Conservation (phyloP, 1,140 invertebrate species). For the Colletes gigas region DNA sequence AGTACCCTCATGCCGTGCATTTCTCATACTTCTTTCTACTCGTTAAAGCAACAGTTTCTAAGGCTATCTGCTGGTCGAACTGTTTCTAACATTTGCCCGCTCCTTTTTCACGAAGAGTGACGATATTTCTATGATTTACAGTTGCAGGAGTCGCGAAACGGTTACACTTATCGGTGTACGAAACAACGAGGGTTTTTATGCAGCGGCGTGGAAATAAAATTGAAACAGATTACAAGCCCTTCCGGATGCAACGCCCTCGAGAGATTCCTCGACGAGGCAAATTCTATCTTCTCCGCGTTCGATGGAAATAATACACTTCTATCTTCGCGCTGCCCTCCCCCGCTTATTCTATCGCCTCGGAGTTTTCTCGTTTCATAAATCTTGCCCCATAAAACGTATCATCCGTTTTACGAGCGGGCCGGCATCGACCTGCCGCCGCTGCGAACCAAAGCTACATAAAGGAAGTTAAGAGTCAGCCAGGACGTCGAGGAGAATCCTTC, state of each 20-base stretch:
- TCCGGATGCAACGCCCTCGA: background rate
- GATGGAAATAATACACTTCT: conserved; percentile 42
- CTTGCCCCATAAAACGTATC: conserved; percentile 52
- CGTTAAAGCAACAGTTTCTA: no score
- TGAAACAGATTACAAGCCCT: conserved; percentile 21
- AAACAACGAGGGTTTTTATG: no score
- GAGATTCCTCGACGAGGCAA: background rate
- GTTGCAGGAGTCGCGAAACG: no score
- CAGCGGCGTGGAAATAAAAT: conserved; percentile 1
- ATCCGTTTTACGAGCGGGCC: conserved; percentile 51
- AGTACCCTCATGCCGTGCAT: background rate
- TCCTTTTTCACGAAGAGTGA: no score
- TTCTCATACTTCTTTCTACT: no score
- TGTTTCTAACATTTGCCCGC: no score
- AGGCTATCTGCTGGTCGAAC: no score
- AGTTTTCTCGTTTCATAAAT: conserved; percentile 57
- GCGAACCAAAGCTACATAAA: conserved; percentile 28
- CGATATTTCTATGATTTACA: no score
- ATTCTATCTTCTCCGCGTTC: background rate
- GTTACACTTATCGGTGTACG: no score
- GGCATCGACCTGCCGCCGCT: background rate
- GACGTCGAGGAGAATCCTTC: background rate
- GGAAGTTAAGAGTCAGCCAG: conserved; percentile 37
- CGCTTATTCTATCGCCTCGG: conserved; percentile 5
- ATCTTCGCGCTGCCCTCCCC: conserved; percentile 8